phyloP scores from a whole-genome alignment of 2,888 invertebrate genomes.

The Epirrhoe alternata region DNA sequence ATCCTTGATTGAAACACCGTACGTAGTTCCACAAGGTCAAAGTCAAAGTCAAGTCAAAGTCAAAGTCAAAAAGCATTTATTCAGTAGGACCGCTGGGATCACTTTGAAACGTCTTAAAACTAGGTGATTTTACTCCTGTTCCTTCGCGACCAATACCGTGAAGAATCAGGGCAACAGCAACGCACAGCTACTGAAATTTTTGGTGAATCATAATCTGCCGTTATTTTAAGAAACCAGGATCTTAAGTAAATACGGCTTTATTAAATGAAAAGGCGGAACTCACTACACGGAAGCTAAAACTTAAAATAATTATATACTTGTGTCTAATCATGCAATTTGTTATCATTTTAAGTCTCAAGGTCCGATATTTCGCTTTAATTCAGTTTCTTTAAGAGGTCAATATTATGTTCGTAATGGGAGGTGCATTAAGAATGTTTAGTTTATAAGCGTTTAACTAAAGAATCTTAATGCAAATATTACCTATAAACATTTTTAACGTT shows the following conservation, averaged over 20 bases:
- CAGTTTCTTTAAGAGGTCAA: conserved; percentile 14
- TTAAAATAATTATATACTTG: conserved; percentile 40
- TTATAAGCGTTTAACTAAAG: too few species aligned
- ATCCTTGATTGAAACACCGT: too few species aligned
- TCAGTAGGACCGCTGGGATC: too few species aligned
- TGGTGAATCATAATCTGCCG: neutral
- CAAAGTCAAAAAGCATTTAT: too few species aligned
- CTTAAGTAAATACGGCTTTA: conserved; percentile 28
- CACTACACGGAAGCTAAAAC: conserved; percentile 43
- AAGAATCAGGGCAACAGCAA: too few species aligned
- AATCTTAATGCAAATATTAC: neutral
- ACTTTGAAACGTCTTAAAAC: too few species aligned
- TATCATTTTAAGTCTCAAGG: conserved; percentile 43
- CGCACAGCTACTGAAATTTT: too few species aligned
- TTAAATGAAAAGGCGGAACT: conserved; percentile 46
- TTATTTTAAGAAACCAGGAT: neutral
- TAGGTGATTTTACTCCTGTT: too few species aligned
- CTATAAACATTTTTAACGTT: too few species aligned
- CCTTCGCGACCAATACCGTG: too few species aligned
- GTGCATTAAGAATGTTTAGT: neutral
- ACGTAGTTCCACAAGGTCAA: too few species aligned
- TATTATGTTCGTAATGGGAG: neutral
- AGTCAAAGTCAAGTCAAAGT: too few species aligned
- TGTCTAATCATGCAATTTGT: conserved; percentile 43
- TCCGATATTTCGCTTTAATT: conserved; percentile 46